Conservation (phyloP, 2,113 vertebrate species). For the Neotoma lepida region DNA sequence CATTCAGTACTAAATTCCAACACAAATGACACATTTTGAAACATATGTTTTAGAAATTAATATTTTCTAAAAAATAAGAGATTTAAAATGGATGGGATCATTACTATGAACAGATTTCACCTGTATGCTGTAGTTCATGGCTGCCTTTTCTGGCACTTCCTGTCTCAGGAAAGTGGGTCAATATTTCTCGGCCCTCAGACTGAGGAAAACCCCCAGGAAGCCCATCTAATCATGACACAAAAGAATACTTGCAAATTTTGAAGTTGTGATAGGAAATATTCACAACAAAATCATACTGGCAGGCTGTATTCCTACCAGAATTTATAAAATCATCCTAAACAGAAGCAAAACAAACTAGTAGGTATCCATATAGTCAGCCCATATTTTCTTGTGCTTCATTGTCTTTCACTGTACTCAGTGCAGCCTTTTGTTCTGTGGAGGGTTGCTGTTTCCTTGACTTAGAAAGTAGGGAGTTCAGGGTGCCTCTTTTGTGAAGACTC, state of each 20-base stretch:
- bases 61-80: conserved; percentile 45
- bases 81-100: conserved; percentile 1
- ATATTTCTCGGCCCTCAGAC: conserved; percentile 9
- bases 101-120: conserved; percentile 14
- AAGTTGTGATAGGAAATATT: conserved; percentile 26
- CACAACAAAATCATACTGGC: neutral
- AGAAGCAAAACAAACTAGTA: neutral
- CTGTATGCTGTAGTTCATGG: neutral
- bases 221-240: neutral
- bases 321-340: conserved; percentile 14
- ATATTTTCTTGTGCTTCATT: neutral
- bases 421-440: conserved; percentile 4
- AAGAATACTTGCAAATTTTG: neutral
- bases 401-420: neutral
- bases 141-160: neutral
- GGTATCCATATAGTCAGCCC: neutral
- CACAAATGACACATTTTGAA: conserved; percentile 10
- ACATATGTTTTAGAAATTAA: neutral
- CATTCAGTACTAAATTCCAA: conserved; percentile 27
- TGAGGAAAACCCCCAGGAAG: neutral
- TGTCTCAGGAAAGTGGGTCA: conserved; percentile 23
- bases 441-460: conserved; percentile 30
- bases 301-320: neutral
- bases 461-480: neutral
- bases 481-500: conserved; percentile 17